phyloP scores from a whole-genome alignment of 2,888 invertebrate genomes.

The Glyphotaelius pellucidus region DNA sequence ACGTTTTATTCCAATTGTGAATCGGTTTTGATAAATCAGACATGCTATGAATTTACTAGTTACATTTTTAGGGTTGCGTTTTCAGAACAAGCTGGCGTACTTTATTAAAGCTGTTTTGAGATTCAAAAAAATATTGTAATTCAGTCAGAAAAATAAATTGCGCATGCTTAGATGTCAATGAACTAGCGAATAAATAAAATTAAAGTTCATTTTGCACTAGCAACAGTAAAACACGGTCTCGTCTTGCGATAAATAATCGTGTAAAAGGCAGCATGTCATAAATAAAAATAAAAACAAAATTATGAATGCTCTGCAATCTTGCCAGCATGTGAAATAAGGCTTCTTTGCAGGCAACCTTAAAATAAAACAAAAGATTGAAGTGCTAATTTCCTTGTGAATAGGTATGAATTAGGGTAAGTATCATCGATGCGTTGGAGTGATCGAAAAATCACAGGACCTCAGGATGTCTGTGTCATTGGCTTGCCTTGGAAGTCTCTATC shows the following conservation, averaged over 20 bases:
- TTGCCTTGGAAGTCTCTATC: too few relatives aligned
- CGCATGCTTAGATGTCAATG: not conserved
- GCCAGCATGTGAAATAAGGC: not conserved
- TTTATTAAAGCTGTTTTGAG: not conserved
- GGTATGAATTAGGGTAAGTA: not conserved
- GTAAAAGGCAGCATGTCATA: not conserved
- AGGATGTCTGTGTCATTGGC: too few relatives aligned
- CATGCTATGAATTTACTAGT: constrained; percentile 17
- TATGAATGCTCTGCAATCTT: not conserved
- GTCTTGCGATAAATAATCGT: not conserved
- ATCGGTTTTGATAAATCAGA: constrained; percentile 6
- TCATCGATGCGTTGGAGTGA: too few relatives aligned
- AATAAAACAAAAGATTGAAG: not conserved
- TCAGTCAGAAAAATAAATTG: not conserved
- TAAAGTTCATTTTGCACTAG: not conserved
- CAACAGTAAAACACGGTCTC: not conserved
- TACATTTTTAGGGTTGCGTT: not conserved
- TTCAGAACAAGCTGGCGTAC: not conserved
- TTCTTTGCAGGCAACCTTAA: not conserved
- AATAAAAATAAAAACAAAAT: not conserved
- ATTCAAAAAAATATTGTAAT: not conserved
- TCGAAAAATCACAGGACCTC: too few relatives aligned
- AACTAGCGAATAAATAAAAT: not conserved
- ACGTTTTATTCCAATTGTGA: not conserved
- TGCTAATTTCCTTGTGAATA: not conserved